Percentiles rank a stretch among this genome's conserved stretches.
phyloP scores from a whole-genome alignment of 1,140 invertebrate species.

The Micrasema minimum region DNA sequence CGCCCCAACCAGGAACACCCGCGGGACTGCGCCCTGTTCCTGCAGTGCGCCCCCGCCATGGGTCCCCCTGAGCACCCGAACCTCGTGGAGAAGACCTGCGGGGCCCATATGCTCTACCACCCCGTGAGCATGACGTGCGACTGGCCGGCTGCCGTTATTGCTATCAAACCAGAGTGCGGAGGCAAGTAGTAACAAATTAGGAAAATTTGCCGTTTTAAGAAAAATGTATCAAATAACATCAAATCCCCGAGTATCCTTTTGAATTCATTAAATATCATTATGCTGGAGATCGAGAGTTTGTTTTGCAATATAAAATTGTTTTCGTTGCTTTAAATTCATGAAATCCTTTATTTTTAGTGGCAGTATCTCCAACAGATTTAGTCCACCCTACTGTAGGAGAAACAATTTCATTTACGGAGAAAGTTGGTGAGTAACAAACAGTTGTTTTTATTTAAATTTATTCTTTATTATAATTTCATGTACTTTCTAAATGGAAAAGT shows the following conservation, averaged over 20 bases:
- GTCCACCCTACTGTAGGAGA: slow-evolving; percentile 36
- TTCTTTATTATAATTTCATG: too few relatives aligned
- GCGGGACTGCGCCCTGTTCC: slow-evolving; percentile 70
- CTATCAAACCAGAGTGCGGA: slow-evolving; percentile 71
- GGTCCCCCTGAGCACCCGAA: slow-evolving; percentile 55
- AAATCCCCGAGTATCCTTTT: too few relatives aligned
- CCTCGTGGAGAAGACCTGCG: slow-evolving; percentile 70
- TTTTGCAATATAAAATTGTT: too few relatives aligned
- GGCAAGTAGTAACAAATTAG: slow-evolving; percentile 9
- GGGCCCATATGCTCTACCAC: slow-evolving; percentile 71
- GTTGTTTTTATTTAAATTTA: too few relatives aligned
- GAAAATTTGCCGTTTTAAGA: not conserved
- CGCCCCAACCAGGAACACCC: slow-evolving; percentile 64
- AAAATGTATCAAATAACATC: too few relatives aligned
- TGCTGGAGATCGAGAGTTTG: too few relatives aligned
- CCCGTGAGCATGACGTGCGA: slow-evolving; percentile 71
- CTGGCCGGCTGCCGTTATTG: slow-evolving; percentile 70
- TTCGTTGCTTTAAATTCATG: too few relatives aligned
- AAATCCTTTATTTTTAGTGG: too few relatives aligned
- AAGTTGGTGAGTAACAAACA: slow-evolving; percentile 9
- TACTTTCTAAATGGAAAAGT: too few relatives aligned
- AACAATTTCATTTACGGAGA: slow-evolving; percentile 34
- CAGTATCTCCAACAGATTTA: not conserved
- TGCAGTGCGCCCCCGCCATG: slow-evolving; percentile 66
- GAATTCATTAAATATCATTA: not conserved